phyloP scores from a whole-genome alignment of 2,888 invertebrate genomes.

The Dicycla oo region DNA sequence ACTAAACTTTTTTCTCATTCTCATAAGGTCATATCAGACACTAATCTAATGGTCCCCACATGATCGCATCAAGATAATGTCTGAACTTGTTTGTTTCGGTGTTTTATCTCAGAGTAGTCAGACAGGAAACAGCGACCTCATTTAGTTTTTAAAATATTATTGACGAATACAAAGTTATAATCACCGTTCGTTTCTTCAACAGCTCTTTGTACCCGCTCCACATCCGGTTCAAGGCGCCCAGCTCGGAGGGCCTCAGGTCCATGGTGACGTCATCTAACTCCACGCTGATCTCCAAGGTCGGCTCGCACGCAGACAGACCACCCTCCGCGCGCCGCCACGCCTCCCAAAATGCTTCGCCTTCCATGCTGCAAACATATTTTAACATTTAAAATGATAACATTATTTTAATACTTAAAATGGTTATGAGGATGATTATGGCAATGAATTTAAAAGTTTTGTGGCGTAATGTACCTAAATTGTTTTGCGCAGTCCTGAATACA shows the following conservation, averaged over 20 bases:
- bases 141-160: background rate
- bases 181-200: background rate
- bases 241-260: slow-evolving; percentile 77
- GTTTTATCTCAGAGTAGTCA: background rate
- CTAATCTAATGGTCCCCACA: background rate
- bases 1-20: no score
- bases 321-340: slow-evolving; percentile 80
- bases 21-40: background rate
- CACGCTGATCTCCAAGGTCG: slow-evolving; percentile 69
- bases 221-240: slow-evolving; percentile 65
- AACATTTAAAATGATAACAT: background rate
- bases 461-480: no score
- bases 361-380: slow-evolving; percentile 64
- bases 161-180: background rate
- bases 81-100: background rate
- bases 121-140: background rate
- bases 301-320: slow-evolving; percentile 66
- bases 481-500: no score
- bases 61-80: background rate
- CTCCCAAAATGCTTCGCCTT: slow-evolving; percentile 80
- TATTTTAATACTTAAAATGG: background rate
- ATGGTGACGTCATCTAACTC: slow-evolving; percentile 75
- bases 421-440: no score
- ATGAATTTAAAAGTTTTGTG: no score
- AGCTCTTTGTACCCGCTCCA: slow-evolving; percentile 18